Conservation (phyloP, 2,797 vertebrate genomes). For the Danio albolineatus region DNA sequence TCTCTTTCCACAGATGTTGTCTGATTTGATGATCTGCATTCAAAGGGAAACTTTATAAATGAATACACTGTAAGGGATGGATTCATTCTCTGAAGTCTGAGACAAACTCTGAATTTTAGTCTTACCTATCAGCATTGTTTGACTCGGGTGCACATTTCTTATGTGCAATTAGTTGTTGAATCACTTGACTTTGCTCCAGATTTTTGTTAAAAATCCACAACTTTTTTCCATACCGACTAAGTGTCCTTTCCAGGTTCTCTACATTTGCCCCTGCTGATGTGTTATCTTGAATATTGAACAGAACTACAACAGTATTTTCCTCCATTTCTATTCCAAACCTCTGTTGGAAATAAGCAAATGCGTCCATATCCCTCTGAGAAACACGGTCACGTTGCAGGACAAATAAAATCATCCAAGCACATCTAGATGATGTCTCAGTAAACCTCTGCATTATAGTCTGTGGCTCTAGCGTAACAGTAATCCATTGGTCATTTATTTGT, state of each 20-base stretch:
- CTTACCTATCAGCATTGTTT: background rate
- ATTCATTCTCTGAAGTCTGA: background rate
- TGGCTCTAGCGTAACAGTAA: slow-evolving; percentile 2
- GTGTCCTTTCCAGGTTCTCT: background rate
- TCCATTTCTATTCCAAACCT: background rate
- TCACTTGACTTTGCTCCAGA: background rate
- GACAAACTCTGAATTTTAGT: background rate
- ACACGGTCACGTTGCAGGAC: slow-evolving; percentile 15
- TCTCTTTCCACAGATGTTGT: background rate
- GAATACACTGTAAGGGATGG: background rate
- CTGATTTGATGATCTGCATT: background rate
- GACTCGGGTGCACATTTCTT: background rate
- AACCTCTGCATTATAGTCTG: background rate
- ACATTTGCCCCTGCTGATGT: background rate
- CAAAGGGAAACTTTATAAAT: background rate
- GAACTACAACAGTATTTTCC: slow-evolving; percentile 21
- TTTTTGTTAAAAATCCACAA: slow-evolving; percentile 2
- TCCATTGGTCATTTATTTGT: background rate
- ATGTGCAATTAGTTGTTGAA: background rate
- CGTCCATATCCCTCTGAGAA: background rate
- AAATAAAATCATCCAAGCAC: slow-evolving; percentile 24
- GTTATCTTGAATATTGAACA: background rate
- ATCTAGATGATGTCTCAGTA: background rate
- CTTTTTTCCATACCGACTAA: background rate
- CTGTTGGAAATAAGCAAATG: background rate